Conservation (phyloP, 2,113 vertebrate species). For the Haemorhous mexicanus region DNA sequence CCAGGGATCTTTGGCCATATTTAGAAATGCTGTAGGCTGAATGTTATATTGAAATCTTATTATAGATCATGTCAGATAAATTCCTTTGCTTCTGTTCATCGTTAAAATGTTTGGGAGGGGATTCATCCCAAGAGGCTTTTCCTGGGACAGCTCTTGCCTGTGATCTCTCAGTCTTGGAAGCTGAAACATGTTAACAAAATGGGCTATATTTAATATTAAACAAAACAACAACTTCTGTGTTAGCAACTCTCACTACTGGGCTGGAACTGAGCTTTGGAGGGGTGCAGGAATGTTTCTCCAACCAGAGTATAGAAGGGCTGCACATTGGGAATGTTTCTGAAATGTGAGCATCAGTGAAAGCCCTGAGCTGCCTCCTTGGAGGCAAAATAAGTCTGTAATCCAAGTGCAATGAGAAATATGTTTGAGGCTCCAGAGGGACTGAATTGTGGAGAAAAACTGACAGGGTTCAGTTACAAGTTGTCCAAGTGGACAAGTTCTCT, state of each 20-base stretch:
- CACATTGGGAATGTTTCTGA: neutral
- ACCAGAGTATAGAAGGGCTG: neutral
- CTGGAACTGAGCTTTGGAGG: neutral
- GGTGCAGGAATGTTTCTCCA: neutral
- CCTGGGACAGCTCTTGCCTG: slow-evolving; percentile 38
- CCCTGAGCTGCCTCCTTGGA: neutral
- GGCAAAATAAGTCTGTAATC: neutral
- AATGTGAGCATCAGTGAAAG: neutral
- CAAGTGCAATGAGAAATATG: neutral
- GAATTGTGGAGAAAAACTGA: neutral
- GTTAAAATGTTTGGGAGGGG: slow-evolving; percentile 48
- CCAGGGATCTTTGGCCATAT: slow-evolving; percentile 56
- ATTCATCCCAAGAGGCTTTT: slow-evolving; percentile 46
- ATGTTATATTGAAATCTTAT: slow-evolving; percentile 60
- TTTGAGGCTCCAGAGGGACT: slow-evolving; percentile 1
- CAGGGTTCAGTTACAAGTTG: neutral
- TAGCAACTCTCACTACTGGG: neutral
- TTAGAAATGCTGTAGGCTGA: slow-evolving; percentile 66
- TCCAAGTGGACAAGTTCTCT: neutral
- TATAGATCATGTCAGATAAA: slow-evolving; percentile 56
- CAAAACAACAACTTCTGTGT: slow-evolving; percentile 16
- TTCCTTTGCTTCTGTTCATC: slow-evolving; percentile 48
- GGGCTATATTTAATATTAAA: slow-evolving; percentile 37
- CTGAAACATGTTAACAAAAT: slow-evolving; percentile 30
- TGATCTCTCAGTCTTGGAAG: slow-evolving; percentile 60